phyloP scores from a whole-genome alignment of 2,113 vertebrate species.

The Poecile atricapillus region DNA sequence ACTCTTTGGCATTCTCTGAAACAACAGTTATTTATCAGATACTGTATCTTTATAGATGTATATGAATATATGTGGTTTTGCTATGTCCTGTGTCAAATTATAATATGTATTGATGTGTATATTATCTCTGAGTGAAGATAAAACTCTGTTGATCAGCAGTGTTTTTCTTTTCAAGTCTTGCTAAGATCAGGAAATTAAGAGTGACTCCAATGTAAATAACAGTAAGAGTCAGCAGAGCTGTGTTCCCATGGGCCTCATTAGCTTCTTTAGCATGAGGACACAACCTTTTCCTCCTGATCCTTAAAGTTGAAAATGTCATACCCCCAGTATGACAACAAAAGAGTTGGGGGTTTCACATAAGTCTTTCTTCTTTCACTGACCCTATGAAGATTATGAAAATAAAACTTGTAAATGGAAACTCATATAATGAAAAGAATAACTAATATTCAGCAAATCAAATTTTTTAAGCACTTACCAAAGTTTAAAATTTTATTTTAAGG shows the following conservation, averaged over 20 bases:
- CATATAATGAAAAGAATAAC: background rate
- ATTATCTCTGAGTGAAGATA: background rate
- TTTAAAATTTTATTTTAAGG: background rate
- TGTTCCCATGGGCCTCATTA: constrained; percentile 10
- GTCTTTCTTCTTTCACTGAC: background rate
- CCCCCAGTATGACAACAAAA: background rate
- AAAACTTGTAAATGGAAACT: background rate
- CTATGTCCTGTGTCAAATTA: background rate
- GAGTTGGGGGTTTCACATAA: background rate
- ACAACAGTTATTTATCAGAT: background rate
- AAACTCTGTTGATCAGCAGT: background rate
- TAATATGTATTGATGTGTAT: background rate
- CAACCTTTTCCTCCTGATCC: background rate
- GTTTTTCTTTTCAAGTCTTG: constrained; percentile 10
- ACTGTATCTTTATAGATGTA: background rate
- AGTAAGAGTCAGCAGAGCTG: background rate
- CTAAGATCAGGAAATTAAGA: constrained; percentile 39
- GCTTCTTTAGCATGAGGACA: background rate
- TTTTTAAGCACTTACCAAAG: background rate
- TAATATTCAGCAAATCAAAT: background rate
- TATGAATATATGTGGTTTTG: background rate
- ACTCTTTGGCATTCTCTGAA: background rate
- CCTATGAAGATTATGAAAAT: background rate
- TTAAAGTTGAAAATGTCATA: background rate
- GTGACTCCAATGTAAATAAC: constrained; percentile 14